A percentile compares a stretch with the other conserved stretches of the same genome.
These are phyloP conservation scores for Cephus nigrinus DNA, from an alignment of 2,888 invertebrate genomes.

Conservation along the genomic window DNA sequence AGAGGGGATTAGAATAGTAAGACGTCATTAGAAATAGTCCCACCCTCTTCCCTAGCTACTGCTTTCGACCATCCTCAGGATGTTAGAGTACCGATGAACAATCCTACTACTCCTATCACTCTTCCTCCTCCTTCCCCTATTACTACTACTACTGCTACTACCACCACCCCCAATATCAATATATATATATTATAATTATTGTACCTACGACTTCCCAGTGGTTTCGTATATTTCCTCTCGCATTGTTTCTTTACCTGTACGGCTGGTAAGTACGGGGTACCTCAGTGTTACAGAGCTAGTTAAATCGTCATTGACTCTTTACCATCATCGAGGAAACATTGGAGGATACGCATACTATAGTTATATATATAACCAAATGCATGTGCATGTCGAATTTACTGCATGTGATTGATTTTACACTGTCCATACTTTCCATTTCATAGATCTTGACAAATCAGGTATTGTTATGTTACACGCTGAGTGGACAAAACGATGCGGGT, in stretches of 20 bases:
- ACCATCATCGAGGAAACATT: no score
- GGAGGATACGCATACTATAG: no score
- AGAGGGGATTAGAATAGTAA: background rate
- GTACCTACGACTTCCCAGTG: slow-evolving; percentile 13
- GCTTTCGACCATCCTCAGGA: slow-evolving; percentile 53
- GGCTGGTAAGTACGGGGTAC: slow-evolving; percentile 46
- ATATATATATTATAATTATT: no score
- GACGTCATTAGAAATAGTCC: slow-evolving; percentile 25
- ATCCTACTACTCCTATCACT: no score
- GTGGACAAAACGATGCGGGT: slow-evolving; percentile 34
- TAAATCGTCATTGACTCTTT: no score
- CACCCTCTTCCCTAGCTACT: slow-evolving; percentile 60
- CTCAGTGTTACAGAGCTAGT: no score
- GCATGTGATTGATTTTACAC: slow-evolving; percentile 9
- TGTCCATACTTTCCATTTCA: slow-evolving; percentile 17
- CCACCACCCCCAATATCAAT: no score
- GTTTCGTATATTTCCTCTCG: slow-evolving; percentile 31
- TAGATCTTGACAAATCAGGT: background rate
- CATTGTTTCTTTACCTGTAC: slow-evolving; percentile 32
- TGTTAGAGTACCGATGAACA: slow-evolving; percentile 18
- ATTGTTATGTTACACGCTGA: slow-evolving; percentile 37
- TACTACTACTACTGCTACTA: no score
- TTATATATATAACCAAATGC: background rate
- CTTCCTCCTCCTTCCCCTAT: no score
- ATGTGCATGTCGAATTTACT: background rate